Conservation (phyloP, 2,797 vertebrate genomes). For the Myiotriccus ornatus region DNA sequence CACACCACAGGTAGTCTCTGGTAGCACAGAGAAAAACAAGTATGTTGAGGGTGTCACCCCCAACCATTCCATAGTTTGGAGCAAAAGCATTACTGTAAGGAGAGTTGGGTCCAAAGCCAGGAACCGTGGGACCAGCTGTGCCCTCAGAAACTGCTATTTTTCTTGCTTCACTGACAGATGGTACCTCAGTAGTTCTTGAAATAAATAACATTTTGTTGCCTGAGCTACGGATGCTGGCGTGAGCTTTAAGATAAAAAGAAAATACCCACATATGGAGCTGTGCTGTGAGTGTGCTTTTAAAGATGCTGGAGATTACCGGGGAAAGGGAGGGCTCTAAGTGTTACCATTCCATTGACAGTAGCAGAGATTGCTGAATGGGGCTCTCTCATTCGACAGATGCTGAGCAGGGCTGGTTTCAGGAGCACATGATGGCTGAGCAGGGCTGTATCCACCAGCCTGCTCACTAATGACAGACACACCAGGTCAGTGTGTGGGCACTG, state of each 20-base stretch:
- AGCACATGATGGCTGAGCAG: rapidly evolving
- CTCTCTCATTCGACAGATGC: not conserved
- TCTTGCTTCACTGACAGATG: not conserved
- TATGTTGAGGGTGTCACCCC: not conserved
- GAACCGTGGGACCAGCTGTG: not conserved
- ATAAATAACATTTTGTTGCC: not conserved
- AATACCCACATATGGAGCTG: rapidly evolving
- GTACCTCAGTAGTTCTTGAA: not conserved
- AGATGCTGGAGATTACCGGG: not conserved
- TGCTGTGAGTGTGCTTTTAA: not conserved
- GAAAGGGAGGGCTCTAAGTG: not conserved
- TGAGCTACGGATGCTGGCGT: not conserved
- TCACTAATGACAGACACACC: not conserved
- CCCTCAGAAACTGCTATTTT: not conserved
- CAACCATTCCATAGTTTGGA: not conserved
- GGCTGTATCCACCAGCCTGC: not conserved
- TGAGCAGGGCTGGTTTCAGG: not conserved
- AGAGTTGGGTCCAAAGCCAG: not conserved
- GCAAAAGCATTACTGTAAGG: not conserved
- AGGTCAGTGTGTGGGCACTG: not conserved
- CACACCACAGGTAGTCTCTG: not conserved
- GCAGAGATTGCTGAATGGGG: not conserved
- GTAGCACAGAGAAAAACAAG: not conserved
- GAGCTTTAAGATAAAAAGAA: not conserved
- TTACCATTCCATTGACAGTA: not conserved